phyloP scores from a whole-genome alignment of 2,797 vertebrate species.

The Anabacerthia variegaticeps region DNA sequence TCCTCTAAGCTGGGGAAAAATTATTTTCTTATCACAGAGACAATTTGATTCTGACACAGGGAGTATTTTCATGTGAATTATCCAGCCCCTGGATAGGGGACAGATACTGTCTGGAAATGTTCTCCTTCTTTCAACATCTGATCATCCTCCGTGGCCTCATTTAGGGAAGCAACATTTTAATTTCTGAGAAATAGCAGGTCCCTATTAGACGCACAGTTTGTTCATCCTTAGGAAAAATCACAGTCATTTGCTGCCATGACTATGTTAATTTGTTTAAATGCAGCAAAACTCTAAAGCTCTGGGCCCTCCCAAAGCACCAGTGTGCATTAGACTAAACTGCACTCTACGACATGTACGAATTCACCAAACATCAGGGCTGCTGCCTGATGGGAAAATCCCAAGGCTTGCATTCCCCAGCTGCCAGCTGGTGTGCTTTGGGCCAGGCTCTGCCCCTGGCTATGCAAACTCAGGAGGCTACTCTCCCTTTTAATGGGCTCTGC shows the following conservation, averaged over 20 bases:
- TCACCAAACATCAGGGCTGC: neutral
- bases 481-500: neutral
- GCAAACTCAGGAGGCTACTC: neutral
- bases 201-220: neutral
- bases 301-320: neutral
- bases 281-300: neutral
- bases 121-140: constrained; percentile 42
- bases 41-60: constrained; percentile 30
- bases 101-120: constrained; percentile 23
- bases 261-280: neutral
- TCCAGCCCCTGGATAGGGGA: neutral
- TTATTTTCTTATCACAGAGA: constrained; percentile 38
- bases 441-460: neutral
- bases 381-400: neutral
- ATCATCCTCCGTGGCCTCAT: constrained; percentile 37
- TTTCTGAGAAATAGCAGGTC: neutral
- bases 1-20: neutral
- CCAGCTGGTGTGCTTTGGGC: neutral
- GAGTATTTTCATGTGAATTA: constrained; percentile 36
- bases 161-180: neutral
- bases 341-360: neutral
- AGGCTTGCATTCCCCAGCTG: neutral
- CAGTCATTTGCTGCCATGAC: neutral
- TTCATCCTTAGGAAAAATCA: constrained; percentile 10
- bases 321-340: neutral